phyloP scores from a whole-genome alignment of 1,140 invertebrate genomes.

The Conus betulinus region DNA sequence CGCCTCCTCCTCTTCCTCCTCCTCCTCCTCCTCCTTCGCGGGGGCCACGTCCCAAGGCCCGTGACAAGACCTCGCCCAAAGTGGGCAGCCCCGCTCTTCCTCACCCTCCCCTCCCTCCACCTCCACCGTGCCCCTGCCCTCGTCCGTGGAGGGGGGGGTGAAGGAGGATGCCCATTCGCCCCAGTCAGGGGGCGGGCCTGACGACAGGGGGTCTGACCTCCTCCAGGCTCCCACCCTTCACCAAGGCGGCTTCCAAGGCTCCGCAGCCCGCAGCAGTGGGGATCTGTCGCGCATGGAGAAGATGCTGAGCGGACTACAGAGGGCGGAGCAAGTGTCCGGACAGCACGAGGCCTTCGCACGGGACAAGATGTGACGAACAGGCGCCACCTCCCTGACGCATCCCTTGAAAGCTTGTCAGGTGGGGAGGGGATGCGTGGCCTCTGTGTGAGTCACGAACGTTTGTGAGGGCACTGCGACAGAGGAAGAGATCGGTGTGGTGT shows the following conservation, averaged over 20 bases:
- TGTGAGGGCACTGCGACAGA: too few species aligned
- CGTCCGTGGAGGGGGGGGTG: not conserved
- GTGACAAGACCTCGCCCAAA: not conserved
- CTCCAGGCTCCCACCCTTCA: not conserved
- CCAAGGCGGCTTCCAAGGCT: conserved; percentile 12
- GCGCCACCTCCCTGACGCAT: too few species aligned
- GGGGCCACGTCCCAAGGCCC: not conserved
- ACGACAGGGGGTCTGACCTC: not conserved
- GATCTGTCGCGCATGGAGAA: conserved; percentile 31
- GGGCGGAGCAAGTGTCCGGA: not conserved
- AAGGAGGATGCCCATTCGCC: too few species aligned
- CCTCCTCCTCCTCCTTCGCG: not conserved
- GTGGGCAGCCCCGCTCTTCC: conserved; percentile 3
- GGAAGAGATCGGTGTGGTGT: too few species aligned
- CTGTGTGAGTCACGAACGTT: too few species aligned
- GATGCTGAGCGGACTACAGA: conserved; percentile 24
- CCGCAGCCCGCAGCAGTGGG: not conserved
- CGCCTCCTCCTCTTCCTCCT: not conserved
- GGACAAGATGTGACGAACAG: not conserved
- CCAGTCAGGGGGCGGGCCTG: too few species aligned
- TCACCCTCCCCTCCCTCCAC: not conserved
- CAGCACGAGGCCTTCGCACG: not conserved
- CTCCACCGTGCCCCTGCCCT: not conserved
- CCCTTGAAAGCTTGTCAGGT: too few species aligned
- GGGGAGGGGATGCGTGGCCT: too few species aligned